Percentiles rank a stretch among this genome's conserved stretches.
Conservation (phyloP, 2,113 vertebrate species). For the Vanacampus margaritifer region DNA sequence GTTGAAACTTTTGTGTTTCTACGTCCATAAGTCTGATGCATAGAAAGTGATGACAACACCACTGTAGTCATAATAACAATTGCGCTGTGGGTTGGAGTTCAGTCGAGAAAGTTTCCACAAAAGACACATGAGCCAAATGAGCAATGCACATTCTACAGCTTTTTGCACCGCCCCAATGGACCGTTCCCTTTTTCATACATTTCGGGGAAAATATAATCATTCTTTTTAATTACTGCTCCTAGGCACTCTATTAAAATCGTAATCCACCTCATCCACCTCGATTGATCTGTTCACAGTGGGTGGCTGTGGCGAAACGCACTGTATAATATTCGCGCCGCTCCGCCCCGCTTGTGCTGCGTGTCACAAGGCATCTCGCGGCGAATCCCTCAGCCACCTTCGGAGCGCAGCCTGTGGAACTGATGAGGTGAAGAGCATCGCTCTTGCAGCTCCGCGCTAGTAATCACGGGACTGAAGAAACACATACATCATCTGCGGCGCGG, state of each 20-base stretch:
- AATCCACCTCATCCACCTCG: slow-evolving; percentile 87
- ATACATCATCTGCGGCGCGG: slow-evolving; percentile 99
- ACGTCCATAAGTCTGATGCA: too few relatives aligned
- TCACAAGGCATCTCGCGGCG: slow-evolving; percentile 94
- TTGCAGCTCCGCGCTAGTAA: slow-evolving; percentile 94
- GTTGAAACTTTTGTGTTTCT: too few relatives aligned
- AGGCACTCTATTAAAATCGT: slow-evolving; percentile 82
- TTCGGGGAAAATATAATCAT: slow-evolving; percentile 82
- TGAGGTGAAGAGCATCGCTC: slow-evolving; percentile 97
- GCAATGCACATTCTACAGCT: slow-evolving; percentile 14
- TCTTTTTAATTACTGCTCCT: slow-evolving; percentile 84
- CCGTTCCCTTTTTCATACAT: slow-evolving; percentile 63
- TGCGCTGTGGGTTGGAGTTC: background rate
- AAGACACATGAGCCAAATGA: slow-evolving; percentile 15
- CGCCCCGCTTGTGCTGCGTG: slow-evolving; percentile 82
- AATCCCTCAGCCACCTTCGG: slow-evolving; percentile 95
- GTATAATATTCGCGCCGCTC: slow-evolving; percentile 86
- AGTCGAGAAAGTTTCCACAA: slow-evolving; percentile 28
- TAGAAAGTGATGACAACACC: too few relatives aligned
- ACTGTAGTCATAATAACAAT: too few relatives aligned
- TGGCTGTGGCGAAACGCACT: slow-evolving; percentile 83
- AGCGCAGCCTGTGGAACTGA: slow-evolving; percentile 98
- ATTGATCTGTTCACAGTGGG: slow-evolving; percentile 91
- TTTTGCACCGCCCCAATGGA: slow-evolving; percentile 34
- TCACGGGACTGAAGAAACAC: slow-evolving; percentile 99